Conservation (phyloP, 2,797 vertebrate genomes). For the Emys orbicularis region DNA sequence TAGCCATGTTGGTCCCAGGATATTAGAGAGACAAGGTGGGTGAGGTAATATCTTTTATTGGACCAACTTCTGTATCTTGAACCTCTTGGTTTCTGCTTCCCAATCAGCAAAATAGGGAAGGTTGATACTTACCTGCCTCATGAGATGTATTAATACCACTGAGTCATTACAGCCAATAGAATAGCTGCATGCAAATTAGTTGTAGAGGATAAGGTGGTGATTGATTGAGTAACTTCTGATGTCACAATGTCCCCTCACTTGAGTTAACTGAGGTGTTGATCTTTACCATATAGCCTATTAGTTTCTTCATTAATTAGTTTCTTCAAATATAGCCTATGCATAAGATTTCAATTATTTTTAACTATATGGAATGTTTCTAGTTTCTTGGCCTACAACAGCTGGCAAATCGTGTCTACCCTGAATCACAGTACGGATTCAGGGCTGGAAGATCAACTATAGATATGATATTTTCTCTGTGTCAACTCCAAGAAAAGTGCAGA, state of each 20-base stretch:
- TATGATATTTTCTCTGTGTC: too few relatives aligned
- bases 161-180: conserved; percentile 37
- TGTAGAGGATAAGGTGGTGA: background rate
- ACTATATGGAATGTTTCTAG: background rate
- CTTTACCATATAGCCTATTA: conserved; percentile 11
- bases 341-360: conserved; percentile 1
- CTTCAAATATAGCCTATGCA: conserved; percentile 44
- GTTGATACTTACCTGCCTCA: conserved; percentile 53
- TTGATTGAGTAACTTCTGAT: conserved; percentile 46
- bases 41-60: too few relatives aligned
- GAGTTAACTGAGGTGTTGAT: background rate
- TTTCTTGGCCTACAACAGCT: too few relatives aligned
- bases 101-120: conserved; percentile 52
- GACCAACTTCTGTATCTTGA: conserved; percentile 31
- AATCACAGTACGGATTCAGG: too few relatives aligned
- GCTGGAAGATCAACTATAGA: too few relatives aligned
- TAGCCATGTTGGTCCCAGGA: conserved; percentile 20
- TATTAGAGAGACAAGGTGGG: too few relatives aligned
- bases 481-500: too few relatives aligned
- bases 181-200: conserved; percentile 54
- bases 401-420: too few relatives aligned
- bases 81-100: conserved; percentile 63
- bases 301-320: conserved; percentile 56
- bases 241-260: conserved; percentile 39
- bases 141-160: conserved; percentile 41